Evolutionary conservation across 2,888 invertebrate species (phyloP), one percentile per base, ranked within the genome.

Genomic region (Drosophila bunnanda): DNA sequence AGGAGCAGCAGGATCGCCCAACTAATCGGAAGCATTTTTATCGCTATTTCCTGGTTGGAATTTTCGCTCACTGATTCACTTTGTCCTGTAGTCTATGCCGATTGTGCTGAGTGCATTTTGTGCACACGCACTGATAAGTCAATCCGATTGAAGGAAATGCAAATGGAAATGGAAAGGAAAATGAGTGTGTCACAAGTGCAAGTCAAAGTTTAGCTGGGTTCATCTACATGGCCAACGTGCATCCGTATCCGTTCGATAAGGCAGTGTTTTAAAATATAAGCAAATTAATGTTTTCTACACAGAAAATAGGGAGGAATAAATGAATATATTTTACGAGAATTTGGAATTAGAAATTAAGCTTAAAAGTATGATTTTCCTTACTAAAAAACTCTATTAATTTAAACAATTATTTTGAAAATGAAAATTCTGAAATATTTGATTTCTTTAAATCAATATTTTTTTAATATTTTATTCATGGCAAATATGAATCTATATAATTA

Each of bases 41-140:
- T 66, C 30, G 32, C 44, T 53, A 39, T 60, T 30, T 53, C 20
- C 55, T 57, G 25, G 25, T 25, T 1, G 25, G 38, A 13, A 9
- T 44, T 39, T 50, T 39, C 36, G 43, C 61, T 60, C 36, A 56
- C 75, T 73, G 69, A 76, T 75, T 71, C 57, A 56, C 64, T 22
- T 66, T 39, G 30, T 17, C 25, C 32, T 25, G n/a, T 41, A 52
- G 4, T 57, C 44, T 36, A 38, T 15, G 20, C 34, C 7, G 54
- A 44, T 65, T 76, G 65, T 25, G 59, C 48, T 36, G 41, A 78
- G 66, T 68, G 75, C 81, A 79, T 79, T 67, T 67, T 74, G 64
- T 25, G 36, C 50, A 25, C 60, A 46, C 53, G 20, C 60, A 58
- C 53, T 76, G 57, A 54, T 61, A 66, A 50, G 67, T 52, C 36